Evolutionary conservation across 2,797 vertebrate species (phyloP), one percentile per base, ranked within the genome.

Genomic region (Xerus rutilus): DNA sequence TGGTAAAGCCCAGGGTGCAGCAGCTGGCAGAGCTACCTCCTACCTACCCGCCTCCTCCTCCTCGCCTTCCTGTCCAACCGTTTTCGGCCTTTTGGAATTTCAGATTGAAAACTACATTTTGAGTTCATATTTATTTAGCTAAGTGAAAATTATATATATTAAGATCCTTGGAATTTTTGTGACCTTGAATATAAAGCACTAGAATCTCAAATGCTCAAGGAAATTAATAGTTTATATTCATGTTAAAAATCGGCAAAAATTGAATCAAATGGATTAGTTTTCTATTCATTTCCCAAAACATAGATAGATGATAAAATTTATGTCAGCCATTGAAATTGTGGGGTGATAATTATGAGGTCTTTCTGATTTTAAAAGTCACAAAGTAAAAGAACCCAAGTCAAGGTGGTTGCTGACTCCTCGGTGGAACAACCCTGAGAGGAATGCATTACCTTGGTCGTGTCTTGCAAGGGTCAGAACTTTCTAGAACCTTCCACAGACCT

Each of bases 221-320:
- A 89, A 93, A 86, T 88, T 12, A 82, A 20, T 90, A 93, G 30
- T 94, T 96, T 93, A 79, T 94, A 64, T 69, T 89, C 45, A 43
- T 64, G 21, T 20, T 85, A 47, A 64, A 2, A 52, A 86, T 88
- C 91, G 14, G n/a, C 47, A 94, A 73, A 94, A 73, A 35, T 54
- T 12, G 32, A 62, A 85, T 84, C 23, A 89, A 62, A 54, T 14
- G 21, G 47, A 49, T 88, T 81, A 72, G 76, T 77, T 95, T 92
- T 85, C n/a, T 88, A 82, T 73, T 95, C n/a, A 45, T 57, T 90
- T 94, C 54, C n/a, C 47, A 15, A 88, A 69, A 87, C 47, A 52
- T 59, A 18, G 18, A 43, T 64, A 67, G 57, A 79, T 96, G 90
- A 84, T 57, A 77, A 95, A 49, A 77, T 21, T 20, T 45, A 32